phyloP scores from a whole-genome alignment of 2,797 vertebrate genomes.

The Linurgus olivaceus region DNA sequence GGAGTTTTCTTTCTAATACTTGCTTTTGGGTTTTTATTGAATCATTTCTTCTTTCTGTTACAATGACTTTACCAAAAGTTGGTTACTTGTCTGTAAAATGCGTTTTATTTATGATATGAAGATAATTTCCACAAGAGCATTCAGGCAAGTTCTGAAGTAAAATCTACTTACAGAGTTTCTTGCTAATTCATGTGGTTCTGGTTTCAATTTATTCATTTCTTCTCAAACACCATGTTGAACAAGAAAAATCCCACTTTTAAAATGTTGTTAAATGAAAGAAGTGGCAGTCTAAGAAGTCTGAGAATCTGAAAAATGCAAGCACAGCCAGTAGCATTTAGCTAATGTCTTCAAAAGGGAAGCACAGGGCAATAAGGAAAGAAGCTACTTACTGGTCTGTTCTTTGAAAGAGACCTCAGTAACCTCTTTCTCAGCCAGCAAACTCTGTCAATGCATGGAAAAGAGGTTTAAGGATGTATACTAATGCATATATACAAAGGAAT shows the following conservation, averaged over 20 bases:
- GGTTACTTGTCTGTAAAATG: neutral
- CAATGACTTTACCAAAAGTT: neutral
- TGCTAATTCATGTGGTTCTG: neutral
- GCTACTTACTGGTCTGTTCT: neutral
- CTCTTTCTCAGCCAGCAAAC: neutral
- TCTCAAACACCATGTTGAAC: neutral
- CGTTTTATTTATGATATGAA: neutral
- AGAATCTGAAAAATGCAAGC: neutral
- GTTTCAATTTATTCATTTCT: neutral
- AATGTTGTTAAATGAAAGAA: neutral
- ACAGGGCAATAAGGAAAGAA: neutral
- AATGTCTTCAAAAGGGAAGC: neutral
- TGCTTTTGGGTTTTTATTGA: fast-evolving
- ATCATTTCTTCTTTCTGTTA: neutral
- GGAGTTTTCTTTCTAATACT: neutral
- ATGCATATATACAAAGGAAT: neutral
- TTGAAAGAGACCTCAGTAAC: neutral
- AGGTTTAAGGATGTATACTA: neutral
- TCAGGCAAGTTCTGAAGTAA: neutral
- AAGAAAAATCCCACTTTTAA: neutral
- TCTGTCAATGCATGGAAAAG: neutral
- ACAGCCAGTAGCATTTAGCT: neutral
- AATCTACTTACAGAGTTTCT: neutral
- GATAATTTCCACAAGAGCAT: neutral
- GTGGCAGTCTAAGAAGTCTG: neutral